Conservation (phyloP, 2,113 vertebrate genomes). For the Amphilophus citrinellus region DNA sequence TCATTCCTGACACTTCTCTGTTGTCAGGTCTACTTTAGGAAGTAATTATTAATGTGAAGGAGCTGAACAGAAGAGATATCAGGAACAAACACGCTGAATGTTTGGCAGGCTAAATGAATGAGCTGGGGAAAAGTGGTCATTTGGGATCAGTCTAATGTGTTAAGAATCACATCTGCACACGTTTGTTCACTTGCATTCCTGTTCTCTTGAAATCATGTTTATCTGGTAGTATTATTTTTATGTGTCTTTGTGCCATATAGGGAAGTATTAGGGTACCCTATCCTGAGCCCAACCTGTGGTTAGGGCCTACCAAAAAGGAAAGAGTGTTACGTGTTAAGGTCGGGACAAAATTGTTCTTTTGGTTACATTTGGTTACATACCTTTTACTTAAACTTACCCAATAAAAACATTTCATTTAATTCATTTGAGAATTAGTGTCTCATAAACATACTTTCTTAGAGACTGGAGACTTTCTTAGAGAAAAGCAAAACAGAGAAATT, state of each 20-base stretch:
- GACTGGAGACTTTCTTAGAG: background rate
- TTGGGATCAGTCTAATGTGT: background rate
- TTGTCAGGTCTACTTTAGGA: background rate
- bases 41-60: background rate
- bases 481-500: background rate
- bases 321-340: too few relatives aligned
- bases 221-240: background rate
- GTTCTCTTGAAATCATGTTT: background rate
- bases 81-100: background rate
- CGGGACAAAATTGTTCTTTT: too few relatives aligned
- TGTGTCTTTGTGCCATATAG: background rate
- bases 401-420: background rate
- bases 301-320: background rate
- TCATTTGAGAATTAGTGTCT: background rate
- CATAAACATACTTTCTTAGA: background rate
- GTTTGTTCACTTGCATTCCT: background rate
- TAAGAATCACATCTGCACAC: background rate
- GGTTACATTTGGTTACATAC: too few relatives aligned
- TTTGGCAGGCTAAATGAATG: background rate
- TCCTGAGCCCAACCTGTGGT: background rate
- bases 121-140: background rate
- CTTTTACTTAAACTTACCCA: background rate
- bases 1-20: background rate
- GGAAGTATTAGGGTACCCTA: background rate
- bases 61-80: background rate